These are phyloP conservation scores for Nibea albiflora DNA, from an alignment of 2,113 vertebrate genomes.

Conservation along the genomic window DNA sequence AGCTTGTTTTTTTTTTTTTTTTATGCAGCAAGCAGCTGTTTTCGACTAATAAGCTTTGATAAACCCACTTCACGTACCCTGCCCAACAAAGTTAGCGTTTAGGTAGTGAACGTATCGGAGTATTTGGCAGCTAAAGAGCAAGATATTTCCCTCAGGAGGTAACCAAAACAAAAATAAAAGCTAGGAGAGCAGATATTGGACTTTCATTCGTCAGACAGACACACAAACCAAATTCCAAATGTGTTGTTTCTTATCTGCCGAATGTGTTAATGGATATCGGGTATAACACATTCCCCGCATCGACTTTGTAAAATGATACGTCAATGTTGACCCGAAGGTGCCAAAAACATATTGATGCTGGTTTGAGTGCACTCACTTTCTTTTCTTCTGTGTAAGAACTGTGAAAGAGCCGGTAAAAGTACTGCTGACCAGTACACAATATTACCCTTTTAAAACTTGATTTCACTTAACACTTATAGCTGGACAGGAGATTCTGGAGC, in stretches of 20 bases:
- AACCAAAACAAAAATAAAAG: neutral
- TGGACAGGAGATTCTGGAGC: slow-evolving; percentile 20
- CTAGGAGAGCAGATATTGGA: neutral
- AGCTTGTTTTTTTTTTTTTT: neutral
- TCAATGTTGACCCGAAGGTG: neutral
- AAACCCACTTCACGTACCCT: neutral
- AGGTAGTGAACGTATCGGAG: neutral
- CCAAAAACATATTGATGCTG: neutral
- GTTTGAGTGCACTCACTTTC: neutral
- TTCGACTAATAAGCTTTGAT: neutral
- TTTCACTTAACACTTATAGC: slow-evolving; percentile 24
- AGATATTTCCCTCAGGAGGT: neutral
- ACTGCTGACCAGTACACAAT: neutral
- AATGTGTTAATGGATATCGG: neutral
- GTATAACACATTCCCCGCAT: neutral
- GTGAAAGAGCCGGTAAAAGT: neutral
- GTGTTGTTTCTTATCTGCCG: neutral
- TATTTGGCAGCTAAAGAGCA: neutral
- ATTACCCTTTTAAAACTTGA: slow-evolving; percentile 17
- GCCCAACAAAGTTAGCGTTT: neutral
- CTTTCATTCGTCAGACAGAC: neutral
- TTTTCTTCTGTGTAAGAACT: neutral
- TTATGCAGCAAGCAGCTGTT: neutral
- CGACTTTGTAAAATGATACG: neutral
- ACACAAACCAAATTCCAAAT: neutral